Conservation (phyloP, 2,113 vertebrate species). For the Anarhynchus alexandrinus region DNA sequence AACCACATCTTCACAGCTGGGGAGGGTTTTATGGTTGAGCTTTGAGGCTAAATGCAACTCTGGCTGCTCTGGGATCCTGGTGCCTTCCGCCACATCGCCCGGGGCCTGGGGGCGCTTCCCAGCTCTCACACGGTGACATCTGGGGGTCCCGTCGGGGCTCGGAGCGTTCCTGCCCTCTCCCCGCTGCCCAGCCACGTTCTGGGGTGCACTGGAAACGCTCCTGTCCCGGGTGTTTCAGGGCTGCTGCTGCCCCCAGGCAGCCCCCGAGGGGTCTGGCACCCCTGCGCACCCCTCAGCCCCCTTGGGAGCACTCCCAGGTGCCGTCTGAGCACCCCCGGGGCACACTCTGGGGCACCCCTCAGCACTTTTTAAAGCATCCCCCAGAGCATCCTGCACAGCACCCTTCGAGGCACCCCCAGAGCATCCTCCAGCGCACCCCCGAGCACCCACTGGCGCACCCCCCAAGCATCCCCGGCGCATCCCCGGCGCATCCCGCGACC, state of each 20-base stretch:
- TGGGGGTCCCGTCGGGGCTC: background rate
- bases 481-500: background rate
- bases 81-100: background rate
- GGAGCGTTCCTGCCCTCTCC: background rate
- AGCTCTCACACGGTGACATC: background rate
- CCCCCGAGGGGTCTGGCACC: background rate
- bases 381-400: background rate
- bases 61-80: background rate
- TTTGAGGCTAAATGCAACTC: background rate
- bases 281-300: background rate
- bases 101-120: background rate
- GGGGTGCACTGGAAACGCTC: background rate
- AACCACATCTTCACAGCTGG: background rate
- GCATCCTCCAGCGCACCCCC: background rate
- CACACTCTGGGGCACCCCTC: background rate
- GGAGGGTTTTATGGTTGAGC: background rate
- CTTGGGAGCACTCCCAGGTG: too few species aligned
- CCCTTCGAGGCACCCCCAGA: background rate
- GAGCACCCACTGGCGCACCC: fast-evolving
- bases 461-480: background rate
- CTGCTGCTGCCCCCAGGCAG: background rate
- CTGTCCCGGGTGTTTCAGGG: background rate
- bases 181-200: background rate
- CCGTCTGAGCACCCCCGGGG: background rate
- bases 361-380: background rate